These are phyloP conservation scores for Drosophila teissieri DNA, from an alignment of 1,140 invertebrate species.

Conservation along the genomic window DNA sequence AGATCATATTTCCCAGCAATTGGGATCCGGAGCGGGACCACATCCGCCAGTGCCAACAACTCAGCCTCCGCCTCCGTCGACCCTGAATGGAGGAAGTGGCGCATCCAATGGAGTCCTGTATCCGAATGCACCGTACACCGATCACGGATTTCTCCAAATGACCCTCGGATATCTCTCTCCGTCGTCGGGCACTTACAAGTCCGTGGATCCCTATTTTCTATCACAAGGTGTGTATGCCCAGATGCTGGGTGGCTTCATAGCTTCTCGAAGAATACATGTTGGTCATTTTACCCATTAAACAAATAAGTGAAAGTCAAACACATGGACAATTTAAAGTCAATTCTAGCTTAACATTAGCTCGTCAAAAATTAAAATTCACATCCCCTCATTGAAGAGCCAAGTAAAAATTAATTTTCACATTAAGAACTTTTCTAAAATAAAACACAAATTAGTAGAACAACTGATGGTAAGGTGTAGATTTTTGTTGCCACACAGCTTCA, in stretches of 20 bases:
- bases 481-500: background rate
- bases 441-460: background rate
- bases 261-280: too few relatives aligned
- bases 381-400: background rate
- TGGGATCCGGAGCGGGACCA: constrained; percentile 26
- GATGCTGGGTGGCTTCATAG: too few relatives aligned
- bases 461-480: background rate
- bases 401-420: too few relatives aligned
- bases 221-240: constrained; percentile 86
- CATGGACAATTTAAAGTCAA: background rate
- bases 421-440: background rate
- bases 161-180: constrained; percentile 88
- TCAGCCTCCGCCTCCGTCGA: constrained; percentile 89
- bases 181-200: constrained; percentile 87
- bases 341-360: background rate
- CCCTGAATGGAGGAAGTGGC: constrained; percentile 39
- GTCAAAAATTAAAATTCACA: too few relatives aligned
- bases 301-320: background rate
- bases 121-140: constrained; percentile 84
- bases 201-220: constrained; percentile 88
- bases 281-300: background rate
- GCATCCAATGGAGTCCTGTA: constrained; percentile 64
- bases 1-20: constrained; percentile 10
- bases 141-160: constrained; percentile 87
- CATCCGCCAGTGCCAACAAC: constrained; percentile 86